These are phyloP conservation scores for Thunnus thynnus DNA, from an alignment of 2,113 vertebrate genomes.

Conservation along the genomic window DNA sequence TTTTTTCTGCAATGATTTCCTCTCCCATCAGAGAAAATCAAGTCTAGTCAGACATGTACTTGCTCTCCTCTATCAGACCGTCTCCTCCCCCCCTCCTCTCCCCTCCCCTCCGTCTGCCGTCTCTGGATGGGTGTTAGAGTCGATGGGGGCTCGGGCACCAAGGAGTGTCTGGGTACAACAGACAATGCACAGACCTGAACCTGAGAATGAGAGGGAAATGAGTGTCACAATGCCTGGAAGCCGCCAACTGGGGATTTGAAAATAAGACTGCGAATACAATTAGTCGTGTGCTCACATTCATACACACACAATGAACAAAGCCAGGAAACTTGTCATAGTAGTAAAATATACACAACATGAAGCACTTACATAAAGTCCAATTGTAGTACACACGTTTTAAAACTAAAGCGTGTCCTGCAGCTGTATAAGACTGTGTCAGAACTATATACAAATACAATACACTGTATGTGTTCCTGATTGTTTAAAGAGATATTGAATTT, in stretches of 20 bases:
- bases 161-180: slow-evolving; percentile 92
- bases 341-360: slow-evolving; percentile 53
- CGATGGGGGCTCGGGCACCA: slow-evolving; percentile 88
- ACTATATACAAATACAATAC: not conserved
- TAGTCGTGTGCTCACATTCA: not conserved
- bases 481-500: not conserved
- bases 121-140: slow-evolving; percentile 81
- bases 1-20: not conserved
- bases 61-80: slow-evolving; percentile 65
- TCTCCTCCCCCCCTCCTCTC: not conserved
- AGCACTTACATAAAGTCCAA: slow-evolving; percentile 42
- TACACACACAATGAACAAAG: slow-evolving; percentile 64
- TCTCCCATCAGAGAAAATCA: not conserved
- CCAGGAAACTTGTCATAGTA: slow-evolving; percentile 66
- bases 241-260: slow-evolving; percentile 63
- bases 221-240: slow-evolving; percentile 75
- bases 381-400: slow-evolving; percentile 23
- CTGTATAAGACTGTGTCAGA: not conserved
- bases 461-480: not conserved
- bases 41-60: not conserved
- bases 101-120: slow-evolving; percentile 33
- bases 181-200: slow-evolving; percentile 94
- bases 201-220: slow-evolving; percentile 79
- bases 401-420: slow-evolving; percentile 30
- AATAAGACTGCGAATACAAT: slow-evolving; percentile 65